Percentiles rank a stretch among this genome's conserved stretches.
Evolutionary conservation across 2,797 vertebrate genomes (phyloP).

Genomic region (Periophthalmus magnuspinnatus): DNA sequence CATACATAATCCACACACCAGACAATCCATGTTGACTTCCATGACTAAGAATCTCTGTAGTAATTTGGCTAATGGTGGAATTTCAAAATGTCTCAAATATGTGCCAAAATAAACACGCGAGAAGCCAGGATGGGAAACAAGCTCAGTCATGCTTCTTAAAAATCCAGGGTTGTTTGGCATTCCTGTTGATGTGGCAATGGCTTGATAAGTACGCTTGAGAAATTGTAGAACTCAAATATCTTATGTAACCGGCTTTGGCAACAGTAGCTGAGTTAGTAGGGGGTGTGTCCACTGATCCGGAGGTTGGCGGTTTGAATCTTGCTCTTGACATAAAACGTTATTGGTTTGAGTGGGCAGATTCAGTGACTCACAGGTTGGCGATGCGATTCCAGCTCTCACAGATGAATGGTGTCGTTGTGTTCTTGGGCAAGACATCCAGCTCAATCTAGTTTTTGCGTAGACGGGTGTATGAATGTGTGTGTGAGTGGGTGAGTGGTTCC

Average conservation of each 20-base stretch:
- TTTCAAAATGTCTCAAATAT: neutral
- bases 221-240: neutral
- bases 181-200: neutral
- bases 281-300: too few species aligned
- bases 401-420: too few species aligned
- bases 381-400: too few species aligned
- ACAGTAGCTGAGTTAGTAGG: too few species aligned
- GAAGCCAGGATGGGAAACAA: neutral
- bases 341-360: too few species aligned
- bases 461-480: too few species aligned
- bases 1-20: neutral
- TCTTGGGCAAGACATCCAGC: too few species aligned
- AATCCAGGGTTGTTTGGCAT: neutral
- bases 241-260: neutral
- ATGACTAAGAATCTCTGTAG: neutral
- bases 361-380: too few species aligned
- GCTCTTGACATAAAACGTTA: too few species aligned
- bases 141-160: conserved; percentile 8
- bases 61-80: neutral
- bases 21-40: neutral
- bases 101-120: neutral
- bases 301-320: too few species aligned
- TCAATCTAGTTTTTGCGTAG: too few species aligned
- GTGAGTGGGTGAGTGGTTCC: too few species aligned
- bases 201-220: neutral